Evolutionary conservation across 2,113 vertebrate genomes (phyloP).

Genomic region (Balaenoptera acutorostrata): DNA sequence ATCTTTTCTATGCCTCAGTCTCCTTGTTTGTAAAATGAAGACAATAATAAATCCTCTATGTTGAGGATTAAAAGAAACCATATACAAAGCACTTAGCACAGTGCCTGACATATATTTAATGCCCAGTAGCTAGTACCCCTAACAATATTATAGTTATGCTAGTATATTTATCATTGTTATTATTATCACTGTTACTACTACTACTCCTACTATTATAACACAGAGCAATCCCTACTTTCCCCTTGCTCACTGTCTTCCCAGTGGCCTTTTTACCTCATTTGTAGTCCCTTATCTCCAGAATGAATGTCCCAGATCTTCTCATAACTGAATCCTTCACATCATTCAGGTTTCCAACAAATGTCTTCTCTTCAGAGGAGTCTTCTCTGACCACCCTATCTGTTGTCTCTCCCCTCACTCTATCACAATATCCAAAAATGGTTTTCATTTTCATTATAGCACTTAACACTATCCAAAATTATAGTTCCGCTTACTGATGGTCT

Average conservation of each 20-base stretch:
- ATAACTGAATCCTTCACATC: not conserved
- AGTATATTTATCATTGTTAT: not conserved
- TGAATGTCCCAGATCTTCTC: not conserved
- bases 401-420: not conserved
- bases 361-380: not conserved
- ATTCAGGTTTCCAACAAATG: not conserved
- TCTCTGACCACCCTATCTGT: not conserved
- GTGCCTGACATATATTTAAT: not conserved
- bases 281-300: not conserved
- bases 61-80: not conserved
- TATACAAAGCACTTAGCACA: not conserved
- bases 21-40: not conserved
- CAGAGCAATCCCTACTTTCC: not conserved
- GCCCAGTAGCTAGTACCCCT: not conserved
- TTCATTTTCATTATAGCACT: not conserved
- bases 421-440: not conserved
- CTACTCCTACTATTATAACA: not conserved
- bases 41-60: not conserved
- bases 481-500: not conserved
- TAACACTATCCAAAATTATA: not conserved
- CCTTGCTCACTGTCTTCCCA: not conserved
- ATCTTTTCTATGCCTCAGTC: not conserved
- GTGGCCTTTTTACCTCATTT: not conserved
- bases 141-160: not conserved
- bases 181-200: not conserved